These are phyloP conservation scores for Rhynchophorus ferrugineus DNA, from an alignment of 1,140 invertebrate species.

Conservation along the genomic window DNA sequence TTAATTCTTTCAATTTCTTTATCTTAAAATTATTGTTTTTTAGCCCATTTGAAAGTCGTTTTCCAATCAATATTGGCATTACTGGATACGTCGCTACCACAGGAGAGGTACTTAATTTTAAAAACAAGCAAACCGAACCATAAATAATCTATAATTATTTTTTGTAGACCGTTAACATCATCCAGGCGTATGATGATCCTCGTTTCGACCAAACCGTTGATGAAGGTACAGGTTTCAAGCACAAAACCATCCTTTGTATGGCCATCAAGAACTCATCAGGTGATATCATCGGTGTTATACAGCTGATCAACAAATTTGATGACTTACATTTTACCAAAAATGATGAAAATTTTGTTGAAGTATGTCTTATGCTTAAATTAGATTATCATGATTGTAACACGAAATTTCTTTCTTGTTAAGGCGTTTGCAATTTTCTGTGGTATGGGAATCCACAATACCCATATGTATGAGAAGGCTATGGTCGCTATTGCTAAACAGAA, in stretches of 20 bases:
- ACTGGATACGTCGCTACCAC: conserved; percentile 94
- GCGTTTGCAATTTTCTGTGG: conserved; percentile 97
- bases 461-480: conserved; percentile 92
- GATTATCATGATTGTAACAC: not conserved
- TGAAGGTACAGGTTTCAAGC: conserved; percentile 66
- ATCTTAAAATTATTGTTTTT: conserved; percentile 36
- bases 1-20: too few relatives aligned
- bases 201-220: conserved; percentile 86
- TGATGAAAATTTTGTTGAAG: conserved; percentile 86
- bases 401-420: conserved; percentile 1
- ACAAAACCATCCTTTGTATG: conserved; percentile 84
- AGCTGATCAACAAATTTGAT: conserved; percentile 89
- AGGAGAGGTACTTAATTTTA: conserved; percentile 66
- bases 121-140: not conserved
- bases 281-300: conserved; percentile 88
- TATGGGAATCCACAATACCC: conserved; percentile 95
- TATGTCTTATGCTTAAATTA: not conserved
- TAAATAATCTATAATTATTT: not conserved
- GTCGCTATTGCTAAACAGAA: conserved; percentile 92
- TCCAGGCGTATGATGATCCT: conserved; percentile 84
- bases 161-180: conserved; percentile 73
- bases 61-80: conserved; percentile 94
- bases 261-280: conserved; percentile 83
- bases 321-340: conserved; percentile 81
- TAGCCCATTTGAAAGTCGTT: conserved; percentile 82